phyloP scores from a whole-genome alignment of 1,140 invertebrate species.

The Papilio xuthus region DNA sequence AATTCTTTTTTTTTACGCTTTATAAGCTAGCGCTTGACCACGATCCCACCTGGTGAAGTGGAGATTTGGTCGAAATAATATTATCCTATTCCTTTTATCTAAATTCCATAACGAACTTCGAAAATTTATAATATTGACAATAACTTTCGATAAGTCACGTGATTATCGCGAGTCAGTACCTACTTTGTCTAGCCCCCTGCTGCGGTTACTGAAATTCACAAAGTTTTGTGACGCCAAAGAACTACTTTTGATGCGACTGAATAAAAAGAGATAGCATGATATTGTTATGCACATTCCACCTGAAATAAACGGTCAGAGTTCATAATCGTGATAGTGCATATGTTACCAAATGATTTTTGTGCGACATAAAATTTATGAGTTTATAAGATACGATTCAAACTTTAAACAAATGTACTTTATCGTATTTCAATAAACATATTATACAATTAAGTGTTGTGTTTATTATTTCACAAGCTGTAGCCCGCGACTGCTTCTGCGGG shows the following conservation, averaged over 20 bases:
- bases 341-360: constrained; percentile 23
- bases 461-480: background rate
- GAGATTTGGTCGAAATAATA: no score
- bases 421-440: background rate
- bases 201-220: background rate
- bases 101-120: no score
- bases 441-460: background rate
- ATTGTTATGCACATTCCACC: background rate
- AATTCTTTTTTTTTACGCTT: no score
- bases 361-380: constrained; percentile 8
- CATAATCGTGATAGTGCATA: constrained; percentile 8
- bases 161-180: no score
- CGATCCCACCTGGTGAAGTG: no score
- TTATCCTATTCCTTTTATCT: no score
- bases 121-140: no score
- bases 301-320: constrained; percentile 12
- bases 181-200: no score
- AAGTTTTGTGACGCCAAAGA: background rate
- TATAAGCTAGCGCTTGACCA: no score
- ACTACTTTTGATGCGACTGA: background rate
- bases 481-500: background rate
- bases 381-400: background rate
- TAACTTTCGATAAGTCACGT: no score
- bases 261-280: constrained; percentile 20
- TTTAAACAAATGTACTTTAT: background rate